Base-by-base conservation (phyloP, 1,140 invertebrate genomes). In the Nautilus pompilius region DNA sequence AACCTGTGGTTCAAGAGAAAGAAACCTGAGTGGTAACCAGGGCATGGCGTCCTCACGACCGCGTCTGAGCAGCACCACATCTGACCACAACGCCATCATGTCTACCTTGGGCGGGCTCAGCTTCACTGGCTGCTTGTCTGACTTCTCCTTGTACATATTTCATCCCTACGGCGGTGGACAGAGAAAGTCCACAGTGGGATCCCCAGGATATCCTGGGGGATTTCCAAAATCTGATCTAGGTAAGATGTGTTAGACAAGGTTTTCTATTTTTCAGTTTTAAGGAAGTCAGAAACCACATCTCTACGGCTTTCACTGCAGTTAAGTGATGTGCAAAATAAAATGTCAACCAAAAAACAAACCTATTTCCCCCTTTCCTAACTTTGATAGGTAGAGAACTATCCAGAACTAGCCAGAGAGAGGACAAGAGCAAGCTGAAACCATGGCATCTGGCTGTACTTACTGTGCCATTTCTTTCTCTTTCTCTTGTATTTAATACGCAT, bases 131-230 rank as follows among this genome's bases (percentile, higher is more conserved):
- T 96, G 93, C 74, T 84, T 99, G 57, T 92, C 93, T 0, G 94
- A 98, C 81, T 99, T 99, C 80, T 97, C 95, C 1, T 89, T 99
- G 1, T 96, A 96, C 80, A 95, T 99, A 66, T 98, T 98, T 84
- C 95, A 99, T 86, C 95, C 95, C 0, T 98, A 97, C 79, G 95
- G 95, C 3, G 79, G 75, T 1, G 73, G 70, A 15, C 74, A 77
- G 59, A 73, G 73, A 29, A 73, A 78, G 20, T 53, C n/a, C 1
- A 53, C 49, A 17, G 49, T 53, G 26, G 49, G 49, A 53, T 53
- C 49, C 15, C 49, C 49, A 20, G 49, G 49, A 20, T 53, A 53
- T 53, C 36, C n/a, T 13, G 17, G 17, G 6, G 49, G 49, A 24
- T 53, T 53, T 28, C 49, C 26, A 28, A 53, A 53, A 26, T 53